Base-by-base conservation (phyloP, 92 coral and sea anemone genomes). In the Phenganax stokvisi region DNA sequence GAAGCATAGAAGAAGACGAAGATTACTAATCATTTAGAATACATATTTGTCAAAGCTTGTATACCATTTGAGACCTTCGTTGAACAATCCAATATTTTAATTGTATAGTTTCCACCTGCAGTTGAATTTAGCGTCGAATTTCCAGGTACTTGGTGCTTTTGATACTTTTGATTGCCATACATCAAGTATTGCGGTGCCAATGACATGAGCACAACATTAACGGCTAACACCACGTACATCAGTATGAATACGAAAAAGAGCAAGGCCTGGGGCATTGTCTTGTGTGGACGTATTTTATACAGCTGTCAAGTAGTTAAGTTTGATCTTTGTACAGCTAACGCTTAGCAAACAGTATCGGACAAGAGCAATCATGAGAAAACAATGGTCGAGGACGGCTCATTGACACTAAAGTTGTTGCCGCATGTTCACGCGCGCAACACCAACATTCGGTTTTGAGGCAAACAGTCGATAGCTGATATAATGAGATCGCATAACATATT, bases 121-220 rank as follows among this genome's bases (percentile, higher is more conserved):
- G 64, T 80, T 74, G 54, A 7, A 64, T 64, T 75, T 75, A 30
- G 72, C 3, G 86, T 75, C 3, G 28, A 17, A 68, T 76, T 83
- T 8, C 78, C 57, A 8, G 56, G 79, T 54, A 7, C 47, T 56
- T 47, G 15, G 2, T 67, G 11, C 44, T 90, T 74, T 89, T 54
- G 75, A 75, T 91, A 94, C 67, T 91, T 89, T 72, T 91, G 97
- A 75, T 89, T 93, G 61, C 98, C 98, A 58, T 91, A 93, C 97
- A 91, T 93, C 72, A 93, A 89, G 61, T 94, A 94, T 87, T 94
- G 94, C 28, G 98, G 97, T 47, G 98, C 98, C 79, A 94, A 74
- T 30, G 92, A 88, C 84, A 94, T 90, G 80, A 94, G 86, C 89
- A 91, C 85, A 11, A 94, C 81, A 80, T 94, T 94, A 56, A 94